Base-by-base conservation (phyloP, 2,888 invertebrate species). In the Andricus curvator region DNA sequence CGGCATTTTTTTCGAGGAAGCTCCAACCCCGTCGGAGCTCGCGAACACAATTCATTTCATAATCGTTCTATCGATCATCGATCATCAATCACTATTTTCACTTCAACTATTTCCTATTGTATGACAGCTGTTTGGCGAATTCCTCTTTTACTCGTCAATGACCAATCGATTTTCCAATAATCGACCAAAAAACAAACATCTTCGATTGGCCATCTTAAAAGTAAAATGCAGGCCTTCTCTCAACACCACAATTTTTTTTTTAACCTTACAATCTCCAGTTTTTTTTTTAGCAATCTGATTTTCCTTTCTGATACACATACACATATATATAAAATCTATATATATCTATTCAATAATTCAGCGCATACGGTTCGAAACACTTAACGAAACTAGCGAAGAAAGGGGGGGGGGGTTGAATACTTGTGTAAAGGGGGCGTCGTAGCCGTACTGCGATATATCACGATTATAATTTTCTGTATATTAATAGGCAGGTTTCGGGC, bases 11-110 rank as follows among this genome's bases (percentile, higher is more conserved):
- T 25, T 25, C 44, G 68, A 68, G 48, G 68, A n/a, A 17, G 48
- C 68, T 56, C 20, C 33, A 51, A 70, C 70, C 70, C 29, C 86
- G 86, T 82, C 87, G 88, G 89, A 90, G 88, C 88, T 86, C 86
- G 86, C 88, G 86, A 91, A 91, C 88, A 88, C 88, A 90, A 90
- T 89, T 87, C 84, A 85, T 88, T 88, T 88, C 86, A 87, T 88
- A 87, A 89, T 87, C 84, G 87, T 88, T 85, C 70, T 74, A 74
- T 74, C 74, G 70, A 74, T 74, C 70, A 74, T 74, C 74, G 51
- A 74, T 74, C 70, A 74, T 51, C 56, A 74, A 33, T 74, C 86
- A 86, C 87, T 85, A 87, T 87, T 88, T 87, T 88, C 87, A 87
- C 85, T 89, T 87, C 82, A 88, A 88, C 88, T 88, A 89, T 90